Conservation (phyloP, 2,113 vertebrate genomes). For the Trematomus loennbergii region DNA sequence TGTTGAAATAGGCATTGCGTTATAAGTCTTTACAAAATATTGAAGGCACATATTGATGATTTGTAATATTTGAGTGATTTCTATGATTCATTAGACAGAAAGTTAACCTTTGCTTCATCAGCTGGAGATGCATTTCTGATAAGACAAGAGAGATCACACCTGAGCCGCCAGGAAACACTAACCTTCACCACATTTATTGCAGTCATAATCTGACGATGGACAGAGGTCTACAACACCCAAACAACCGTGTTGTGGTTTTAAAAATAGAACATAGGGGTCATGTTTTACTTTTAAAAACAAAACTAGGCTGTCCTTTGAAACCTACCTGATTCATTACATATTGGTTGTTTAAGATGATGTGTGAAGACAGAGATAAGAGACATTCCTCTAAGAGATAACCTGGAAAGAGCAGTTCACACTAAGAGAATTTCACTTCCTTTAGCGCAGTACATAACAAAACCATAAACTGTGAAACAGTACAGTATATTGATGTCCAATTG, state of each 20-base stretch:
- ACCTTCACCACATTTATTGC: constrained; percentile 49
- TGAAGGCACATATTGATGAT: constrained; percentile 5
- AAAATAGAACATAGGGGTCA: not conserved
- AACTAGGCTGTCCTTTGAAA: not conserved
- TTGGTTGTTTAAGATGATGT: constrained; percentile 38
- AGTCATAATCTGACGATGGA: constrained; percentile 18
- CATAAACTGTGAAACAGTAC: not conserved
- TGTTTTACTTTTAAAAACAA: too few relatives aligned
- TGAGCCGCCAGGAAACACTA: not conserved
- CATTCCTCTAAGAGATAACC: constrained; percentile 71
- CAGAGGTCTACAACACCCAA: constrained; percentile 25
- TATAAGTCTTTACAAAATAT: not conserved
- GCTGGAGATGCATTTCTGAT: constrained; percentile 43
- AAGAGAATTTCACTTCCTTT: constrained; percentile 12
- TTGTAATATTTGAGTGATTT: constrained; percentile 24
- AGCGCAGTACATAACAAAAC: not conserved
- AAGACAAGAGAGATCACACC: constrained; percentile 57
- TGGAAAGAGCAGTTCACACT: constrained; percentile 6
- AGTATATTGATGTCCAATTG: constrained; percentile 7
- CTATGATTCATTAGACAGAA: constrained; percentile 57
- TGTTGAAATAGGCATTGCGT: constrained; percentile 10
- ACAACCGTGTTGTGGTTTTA: constrained; percentile 27
- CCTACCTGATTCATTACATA: not conserved
- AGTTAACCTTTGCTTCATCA: constrained; percentile 66
- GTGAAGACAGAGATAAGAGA: constrained; percentile 63